Evolutionary conservation across 2,797 vertebrate genomes (phyloP).

Genomic region (Salmo trutta): DNA sequence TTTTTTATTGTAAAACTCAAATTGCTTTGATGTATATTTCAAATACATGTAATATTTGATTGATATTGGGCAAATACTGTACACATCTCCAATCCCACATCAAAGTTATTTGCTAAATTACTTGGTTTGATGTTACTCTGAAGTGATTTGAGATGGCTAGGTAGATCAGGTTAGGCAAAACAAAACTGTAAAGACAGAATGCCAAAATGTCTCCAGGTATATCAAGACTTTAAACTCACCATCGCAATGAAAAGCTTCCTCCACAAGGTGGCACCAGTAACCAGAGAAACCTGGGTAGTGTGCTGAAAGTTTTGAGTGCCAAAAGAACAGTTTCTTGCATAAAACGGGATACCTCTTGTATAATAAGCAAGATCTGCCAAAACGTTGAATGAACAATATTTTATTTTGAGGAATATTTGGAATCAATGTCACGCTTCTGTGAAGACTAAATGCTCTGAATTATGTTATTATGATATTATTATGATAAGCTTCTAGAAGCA

Average conservation of each 20-base stretch:
- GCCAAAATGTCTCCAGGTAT: no score
- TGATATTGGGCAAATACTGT: no score
- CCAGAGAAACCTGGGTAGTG: not conserved
- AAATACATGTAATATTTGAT: no score
- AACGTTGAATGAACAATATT: slow-evolving; percentile 56
- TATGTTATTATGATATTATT: slow-evolving; percentile 69
- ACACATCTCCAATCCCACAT: no score
- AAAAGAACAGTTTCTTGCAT: not conserved
- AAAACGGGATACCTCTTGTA: not conserved
- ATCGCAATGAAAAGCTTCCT: slow-evolving; percentile 1
- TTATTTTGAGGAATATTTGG: slow-evolving; percentile 63
- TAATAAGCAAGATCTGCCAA: not conserved
- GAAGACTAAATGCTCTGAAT: slow-evolving; percentile 73
- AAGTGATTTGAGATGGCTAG: no score
- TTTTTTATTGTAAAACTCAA: no score
- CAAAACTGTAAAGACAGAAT: no score
- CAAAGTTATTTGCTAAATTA: no score
- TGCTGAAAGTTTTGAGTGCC: not conserved
- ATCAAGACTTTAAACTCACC: no score
- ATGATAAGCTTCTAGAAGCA: slow-evolving; percentile 63
- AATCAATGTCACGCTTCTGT: slow-evolving; percentile 75
- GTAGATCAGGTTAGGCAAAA: no score
- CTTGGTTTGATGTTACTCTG: no score
- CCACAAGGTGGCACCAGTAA: slow-evolving; percentile 55
- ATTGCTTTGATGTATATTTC: no score